phyloP scores from a whole-genome alignment of 2,797 vertebrate genomes.

The Neopelma chrysocephalum region DNA sequence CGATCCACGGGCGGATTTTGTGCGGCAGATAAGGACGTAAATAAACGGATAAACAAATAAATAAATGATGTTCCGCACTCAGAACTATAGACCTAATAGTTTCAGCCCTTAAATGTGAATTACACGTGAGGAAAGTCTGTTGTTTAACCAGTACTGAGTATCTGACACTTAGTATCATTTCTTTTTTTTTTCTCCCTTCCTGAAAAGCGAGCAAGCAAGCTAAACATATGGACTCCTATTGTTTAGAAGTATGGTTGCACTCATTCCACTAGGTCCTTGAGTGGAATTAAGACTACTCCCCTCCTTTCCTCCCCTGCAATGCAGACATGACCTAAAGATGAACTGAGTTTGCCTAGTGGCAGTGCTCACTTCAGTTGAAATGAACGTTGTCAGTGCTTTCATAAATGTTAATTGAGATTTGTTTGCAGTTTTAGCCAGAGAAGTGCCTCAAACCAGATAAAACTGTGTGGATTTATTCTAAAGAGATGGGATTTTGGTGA shows the following conservation, averaged over 20 bases:
- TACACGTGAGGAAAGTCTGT: neutral
- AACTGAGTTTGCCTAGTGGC: conserved; percentile 9
- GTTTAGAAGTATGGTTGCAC: neutral
- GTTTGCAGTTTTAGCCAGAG: neutral
- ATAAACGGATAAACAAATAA: neutral
- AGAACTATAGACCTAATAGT: neutral
- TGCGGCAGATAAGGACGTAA: neutral
- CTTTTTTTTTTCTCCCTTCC: accelerated
- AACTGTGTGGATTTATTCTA: neutral
- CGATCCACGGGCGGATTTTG: neutral
- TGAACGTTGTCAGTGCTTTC: neutral
- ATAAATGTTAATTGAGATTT: neutral
- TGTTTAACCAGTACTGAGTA: neutral
- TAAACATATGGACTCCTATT: neutral
- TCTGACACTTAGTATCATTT: neutral
- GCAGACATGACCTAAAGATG: conserved; percentile 28
- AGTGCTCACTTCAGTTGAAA: neutral
- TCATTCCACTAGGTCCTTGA: neutral
- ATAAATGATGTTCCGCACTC: accelerated
- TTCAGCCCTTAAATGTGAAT: neutral
- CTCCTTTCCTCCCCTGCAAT: conserved; percentile 40
- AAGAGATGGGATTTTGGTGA: neutral
- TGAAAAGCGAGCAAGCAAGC: neutral
- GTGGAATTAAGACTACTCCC: neutral
- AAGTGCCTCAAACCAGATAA: neutral